Base-by-base conservation (phyloP, 1,140 invertebrate genomes). In the Onthophagus taurus region DNA sequence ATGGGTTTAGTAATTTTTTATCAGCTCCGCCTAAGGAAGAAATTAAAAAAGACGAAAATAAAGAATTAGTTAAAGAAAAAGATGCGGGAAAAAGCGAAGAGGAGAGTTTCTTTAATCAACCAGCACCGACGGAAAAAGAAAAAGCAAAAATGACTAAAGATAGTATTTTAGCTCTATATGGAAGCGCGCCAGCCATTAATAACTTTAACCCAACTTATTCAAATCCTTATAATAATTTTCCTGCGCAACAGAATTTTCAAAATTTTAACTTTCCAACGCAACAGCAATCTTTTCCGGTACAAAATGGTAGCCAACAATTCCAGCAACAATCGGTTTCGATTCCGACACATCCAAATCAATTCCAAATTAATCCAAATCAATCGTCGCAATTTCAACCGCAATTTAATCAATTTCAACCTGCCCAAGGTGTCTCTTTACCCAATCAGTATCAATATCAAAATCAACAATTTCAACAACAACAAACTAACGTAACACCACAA, bases 131-230 rank as follows among this genome's bases (percentile, higher is more conserved):
- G 21, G 71, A 79, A 53, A 79, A 81, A 50, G 80, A 83, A 53
- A 83, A 81, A 49, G 80, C 78, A 44, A 89, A 90, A 69, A 71
- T 94, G 64, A 90, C 87, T 17, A 95, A 91, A 67, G 89, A 94
- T 58, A 94, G 89, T 60, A 95, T 96, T 66, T 69, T 96, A 60
- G 89, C 90, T 4, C 64, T 95, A 20, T 96, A 93, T 64, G 83
- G 81, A 49, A 84, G 77, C 54, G 70, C 72, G 8, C 74, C 75
- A 4, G 16, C 38, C 2, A 17, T 17, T 11, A 14, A 21, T 12
- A 49, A 55, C 51, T 50, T 55, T 48, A 54, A 49, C 19, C 37
- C 33, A 12, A 11, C 26, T 3, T 31, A 30, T 44, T 36, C 37
- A 12, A 45, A 38, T 34, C 42, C 39, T 20, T 48, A 30, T 16